These are phyloP conservation scores for Manduca sexta DNA, from an alignment of 1,140 invertebrate species.

Conservation along the genomic window DNA sequence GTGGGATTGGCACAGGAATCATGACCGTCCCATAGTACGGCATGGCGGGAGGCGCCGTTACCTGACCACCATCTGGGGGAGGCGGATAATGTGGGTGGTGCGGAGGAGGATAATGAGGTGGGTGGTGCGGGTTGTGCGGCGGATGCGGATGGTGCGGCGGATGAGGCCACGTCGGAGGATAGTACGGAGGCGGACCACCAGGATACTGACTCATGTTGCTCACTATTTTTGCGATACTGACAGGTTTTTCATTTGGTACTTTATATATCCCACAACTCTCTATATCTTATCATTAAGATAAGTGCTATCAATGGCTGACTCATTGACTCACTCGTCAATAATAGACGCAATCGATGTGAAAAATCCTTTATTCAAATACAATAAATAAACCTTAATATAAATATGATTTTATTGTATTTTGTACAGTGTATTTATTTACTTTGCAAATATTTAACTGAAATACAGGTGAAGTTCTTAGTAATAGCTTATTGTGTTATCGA, in stretches of 20 bases:
- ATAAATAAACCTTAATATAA: too few relatives aligned
- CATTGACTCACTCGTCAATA: conserved; percentile 5
- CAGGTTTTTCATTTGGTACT: not conserved
- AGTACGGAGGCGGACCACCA: conserved; percentile 20
- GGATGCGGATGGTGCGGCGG: conserved; percentile 12
- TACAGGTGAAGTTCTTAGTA: not conserved
- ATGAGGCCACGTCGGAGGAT: conserved; percentile 23
- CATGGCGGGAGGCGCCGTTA: conserved; percentile 19
- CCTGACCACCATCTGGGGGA: conserved; percentile 17
- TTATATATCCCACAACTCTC: not conserved
- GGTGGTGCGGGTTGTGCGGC: conserved; percentile 12
- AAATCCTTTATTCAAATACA: not conserved
- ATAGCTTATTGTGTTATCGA: too few relatives aligned
- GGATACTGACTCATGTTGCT: conserved; percentile 27
- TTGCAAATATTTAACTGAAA: too few relatives aligned
- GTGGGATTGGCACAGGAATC: conserved; percentile 36
- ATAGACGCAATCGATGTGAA: conserved; percentile 1
- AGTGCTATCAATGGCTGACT: not conserved
- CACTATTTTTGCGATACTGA: not conserved
- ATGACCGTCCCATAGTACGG: conserved; percentile 49
- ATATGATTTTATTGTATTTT: too few relatives aligned
- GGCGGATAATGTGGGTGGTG: conserved; percentile 23
- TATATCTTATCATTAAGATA: conserved; percentile 1
- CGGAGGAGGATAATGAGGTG: conserved; percentile 16
- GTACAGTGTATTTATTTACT: too few relatives aligned